A percentile compares a stretch with the other conserved stretches of the same genome.
Conservation (phyloP, 2,113 vertebrate species). For the Eleginops maclovinus region DNA sequence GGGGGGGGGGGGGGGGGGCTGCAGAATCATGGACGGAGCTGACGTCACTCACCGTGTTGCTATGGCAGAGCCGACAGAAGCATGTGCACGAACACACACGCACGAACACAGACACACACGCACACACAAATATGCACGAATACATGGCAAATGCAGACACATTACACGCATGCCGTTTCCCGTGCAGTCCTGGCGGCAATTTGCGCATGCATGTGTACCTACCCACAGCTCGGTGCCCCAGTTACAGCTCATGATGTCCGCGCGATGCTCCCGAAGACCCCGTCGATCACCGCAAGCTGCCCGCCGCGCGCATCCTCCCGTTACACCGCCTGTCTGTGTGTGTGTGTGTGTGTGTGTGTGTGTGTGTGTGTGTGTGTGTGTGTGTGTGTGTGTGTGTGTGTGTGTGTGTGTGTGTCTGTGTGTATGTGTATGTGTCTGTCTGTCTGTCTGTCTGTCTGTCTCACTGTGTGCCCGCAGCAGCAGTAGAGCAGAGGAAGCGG, state of each 20-base stretch:
- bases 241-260: slow-evolving; percentile 77
- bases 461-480: slow-evolving; percentile 20
- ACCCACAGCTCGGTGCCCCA: slow-evolving; percentile 86
- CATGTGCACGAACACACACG: background rate
- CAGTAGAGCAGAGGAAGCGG: slow-evolving; percentile 27
- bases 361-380: background rate
- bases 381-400: background rate
- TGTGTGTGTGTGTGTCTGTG: background rate
- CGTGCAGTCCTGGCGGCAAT: no score
- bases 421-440: background rate
- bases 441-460: background rate
- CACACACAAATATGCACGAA: background rate
- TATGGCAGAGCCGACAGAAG: slow-evolving; percentile 69
- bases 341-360: background rate
- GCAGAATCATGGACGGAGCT: slow-evolving; percentile 53
- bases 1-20: slow-evolving; percentile 11
- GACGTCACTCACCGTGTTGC: slow-evolving; percentile 69
- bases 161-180: background rate
- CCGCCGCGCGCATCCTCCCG: slow-evolving; percentile 41
- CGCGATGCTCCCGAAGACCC: background rate
- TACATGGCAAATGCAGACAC: background rate
- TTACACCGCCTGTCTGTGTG: background rate
- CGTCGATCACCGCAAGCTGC: slow-evolving; percentile 33
- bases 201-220: slow-evolving; percentile 44
- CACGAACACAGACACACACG: background rate